Evolutionary conservation across 2,888 invertebrate species (phyloP).

Genomic region (Disparrhopalites patrizii): DNA sequence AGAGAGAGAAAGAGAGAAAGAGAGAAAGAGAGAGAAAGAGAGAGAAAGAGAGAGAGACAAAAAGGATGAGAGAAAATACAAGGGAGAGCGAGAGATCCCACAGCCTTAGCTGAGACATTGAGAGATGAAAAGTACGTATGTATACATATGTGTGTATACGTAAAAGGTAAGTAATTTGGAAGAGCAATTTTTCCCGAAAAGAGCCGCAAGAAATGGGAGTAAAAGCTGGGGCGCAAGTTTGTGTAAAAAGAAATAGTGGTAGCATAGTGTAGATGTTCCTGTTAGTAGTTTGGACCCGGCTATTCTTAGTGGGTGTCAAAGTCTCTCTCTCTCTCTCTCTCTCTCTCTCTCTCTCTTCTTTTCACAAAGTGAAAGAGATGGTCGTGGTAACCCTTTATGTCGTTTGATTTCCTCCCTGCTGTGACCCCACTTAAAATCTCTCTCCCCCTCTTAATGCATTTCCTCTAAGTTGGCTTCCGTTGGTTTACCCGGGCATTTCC

Average conservation of each 20-base stretch:
- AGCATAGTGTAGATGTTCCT: background rate
- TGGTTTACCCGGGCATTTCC: conserved; percentile 49
- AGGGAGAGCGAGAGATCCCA: background rate
- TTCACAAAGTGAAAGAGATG: conserved; percentile 23
- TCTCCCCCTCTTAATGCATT: conserved; percentile 48
- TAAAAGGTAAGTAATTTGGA: background rate
- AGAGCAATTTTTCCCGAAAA: background rate
- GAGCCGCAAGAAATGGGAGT: conserved; percentile 2
- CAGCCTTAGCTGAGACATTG: too few species aligned
- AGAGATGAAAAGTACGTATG: background rate
- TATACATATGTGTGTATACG: background rate
- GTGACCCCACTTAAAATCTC: conserved; percentile 47
- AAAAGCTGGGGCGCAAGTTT: conserved; percentile 20
- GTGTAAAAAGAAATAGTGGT: conserved; percentile 21
- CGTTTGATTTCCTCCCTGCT: conserved; percentile 47
- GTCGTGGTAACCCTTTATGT: conserved; percentile 31
- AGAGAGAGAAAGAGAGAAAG: too few species aligned
- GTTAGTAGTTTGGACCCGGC: background rate
- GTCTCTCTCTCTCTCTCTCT: conserved; percentile 11
- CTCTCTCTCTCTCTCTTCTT: background rate
- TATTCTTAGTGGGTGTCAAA: conserved; percentile 27
- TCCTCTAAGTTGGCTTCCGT: conserved; percentile 45
- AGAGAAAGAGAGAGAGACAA: background rate
- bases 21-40: background rate
- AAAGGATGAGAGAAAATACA: conserved; percentile 16